These are phyloP conservation scores for Taenaris catops DNA, from an alignment of 2,888 invertebrate species.

Conservation along the genomic window DNA sequence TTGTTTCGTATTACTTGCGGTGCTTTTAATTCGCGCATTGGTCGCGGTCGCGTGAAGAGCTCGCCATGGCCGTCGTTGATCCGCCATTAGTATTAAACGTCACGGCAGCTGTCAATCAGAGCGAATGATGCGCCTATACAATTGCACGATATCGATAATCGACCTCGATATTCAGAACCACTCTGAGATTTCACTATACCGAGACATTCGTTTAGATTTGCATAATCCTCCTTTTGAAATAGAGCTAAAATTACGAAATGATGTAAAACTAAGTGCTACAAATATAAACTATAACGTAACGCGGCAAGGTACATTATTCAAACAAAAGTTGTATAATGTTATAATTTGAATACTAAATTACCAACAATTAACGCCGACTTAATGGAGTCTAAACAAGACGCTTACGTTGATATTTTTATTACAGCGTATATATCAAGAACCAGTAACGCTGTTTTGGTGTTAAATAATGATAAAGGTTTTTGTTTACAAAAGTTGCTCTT, in stretches of 20 bases:
- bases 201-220: constrained; percentile 20
- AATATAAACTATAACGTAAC: constrained; percentile 13
- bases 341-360: constrained; percentile 16
- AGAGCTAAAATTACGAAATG: constrained; percentile 15
- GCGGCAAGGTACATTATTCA: constrained; percentile 7
- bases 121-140: constrained; percentile 52
- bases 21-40: constrained; percentile 40
- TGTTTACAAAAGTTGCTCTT: too few species aligned
- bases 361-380: constrained; percentile 17
- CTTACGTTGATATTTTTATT: constrained; percentile 1
- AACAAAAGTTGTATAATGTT: constrained; percentile 7
- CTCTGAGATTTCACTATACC: constrained; percentile 23
- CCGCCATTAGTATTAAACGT: constrained; percentile 46
- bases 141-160: constrained; percentile 61
- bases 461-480: too few species aligned
- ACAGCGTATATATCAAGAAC: background rate
- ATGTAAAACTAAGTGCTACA: constrained; percentile 1
- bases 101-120: constrained; percentile 70
- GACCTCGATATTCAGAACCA: constrained; percentile 43
- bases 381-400: constrained; percentile 12
- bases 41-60: constrained; percentile 47
- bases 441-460: background rate
- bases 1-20: constrained; percentile 40
- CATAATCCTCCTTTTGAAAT: constrained; percentile 18
- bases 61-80: constrained; percentile 13